Evolutionary conservation across 2,888 invertebrate genomes (phyloP).

Genomic region (Cheilosia pagana): DNA sequence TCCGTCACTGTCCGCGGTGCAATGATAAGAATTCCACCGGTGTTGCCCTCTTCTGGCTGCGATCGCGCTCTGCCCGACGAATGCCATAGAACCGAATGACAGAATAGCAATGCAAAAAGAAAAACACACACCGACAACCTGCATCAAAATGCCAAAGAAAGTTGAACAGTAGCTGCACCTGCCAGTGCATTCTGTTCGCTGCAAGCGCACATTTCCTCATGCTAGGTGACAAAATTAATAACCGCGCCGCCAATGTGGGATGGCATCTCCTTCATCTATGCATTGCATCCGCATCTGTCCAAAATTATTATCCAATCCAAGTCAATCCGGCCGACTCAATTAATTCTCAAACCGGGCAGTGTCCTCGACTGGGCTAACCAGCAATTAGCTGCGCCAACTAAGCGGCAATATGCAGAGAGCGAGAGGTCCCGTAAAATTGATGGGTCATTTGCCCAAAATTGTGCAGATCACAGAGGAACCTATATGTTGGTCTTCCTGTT

Average conservation of each 20-base stretch:
- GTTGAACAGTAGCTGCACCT: constrained; percentile 36
- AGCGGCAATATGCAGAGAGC: constrained; percentile 35
- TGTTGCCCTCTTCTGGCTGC: constrained; percentile 48
- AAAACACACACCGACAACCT: constrained; percentile 27
- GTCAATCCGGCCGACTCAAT: constrained; percentile 56
- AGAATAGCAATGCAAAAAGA: constrained; percentile 23
- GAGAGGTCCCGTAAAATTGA: constrained; percentile 53
- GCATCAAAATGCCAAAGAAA: constrained; percentile 47
- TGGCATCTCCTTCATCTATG: constrained; percentile 9
- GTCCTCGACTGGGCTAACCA: constrained; percentile 52
- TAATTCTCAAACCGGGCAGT: constrained; percentile 42
- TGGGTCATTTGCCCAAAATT: constrained; percentile 70
- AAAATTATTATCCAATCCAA: constrained; percentile 66
- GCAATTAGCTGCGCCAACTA: constrained; percentile 66
- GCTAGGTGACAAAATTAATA: constrained; percentile 54
- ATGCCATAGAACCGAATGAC: constrained; percentile 60
- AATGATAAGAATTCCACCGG: constrained; percentile 71
- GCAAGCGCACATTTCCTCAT: constrained; percentile 13
- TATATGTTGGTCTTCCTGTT: constrained; percentile 34
- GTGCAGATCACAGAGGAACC: constrained; percentile 66
- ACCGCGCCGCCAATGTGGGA: constrained; percentile 8
- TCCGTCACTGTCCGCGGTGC: constrained; percentile 71
- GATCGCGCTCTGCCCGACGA: constrained; percentile 46
- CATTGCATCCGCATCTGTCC: constrained; percentile 54
- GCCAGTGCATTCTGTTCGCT: not conserved